Conservation (phyloP, 2,797 vertebrate genomes). For the Sebastes glaucus region DNA sequence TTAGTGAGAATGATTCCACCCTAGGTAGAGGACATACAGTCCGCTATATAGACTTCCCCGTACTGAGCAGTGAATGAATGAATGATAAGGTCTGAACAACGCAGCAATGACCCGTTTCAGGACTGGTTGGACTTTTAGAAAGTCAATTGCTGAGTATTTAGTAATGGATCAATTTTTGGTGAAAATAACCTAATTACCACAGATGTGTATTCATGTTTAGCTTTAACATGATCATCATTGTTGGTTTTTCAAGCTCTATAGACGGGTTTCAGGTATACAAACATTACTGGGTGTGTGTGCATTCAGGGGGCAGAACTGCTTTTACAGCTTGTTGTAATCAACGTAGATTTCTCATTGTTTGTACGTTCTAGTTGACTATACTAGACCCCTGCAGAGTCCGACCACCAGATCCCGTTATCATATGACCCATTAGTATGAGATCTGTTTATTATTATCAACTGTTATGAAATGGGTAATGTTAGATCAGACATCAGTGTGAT, state of each 20-base stretch:
- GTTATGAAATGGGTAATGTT: too few species aligned
- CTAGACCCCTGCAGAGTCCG: too few species aligned
- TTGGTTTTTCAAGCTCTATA: background rate
- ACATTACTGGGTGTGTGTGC: too few species aligned
- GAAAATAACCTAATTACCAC: background rate
- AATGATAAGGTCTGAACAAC: background rate
- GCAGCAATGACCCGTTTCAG: background rate
- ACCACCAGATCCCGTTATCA: too few species aligned
- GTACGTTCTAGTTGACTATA: too few species aligned
- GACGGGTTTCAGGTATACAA: too few species aligned
- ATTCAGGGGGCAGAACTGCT: too few species aligned
- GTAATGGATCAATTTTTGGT: background rate
- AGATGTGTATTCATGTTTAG: background rate
- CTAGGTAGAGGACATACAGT: background rate
- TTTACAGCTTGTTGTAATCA: too few species aligned
- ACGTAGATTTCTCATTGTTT: too few species aligned
- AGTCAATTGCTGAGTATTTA: background rate
- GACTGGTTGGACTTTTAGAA: background rate
- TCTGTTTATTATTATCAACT: too few species aligned
- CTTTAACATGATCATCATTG: background rate
- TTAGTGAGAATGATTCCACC: background rate
- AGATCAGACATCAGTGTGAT: too few species aligned
- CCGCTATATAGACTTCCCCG: background rate
- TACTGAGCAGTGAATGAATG: background rate
- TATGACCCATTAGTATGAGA: too few species aligned